These are phyloP conservation scores for Harpalus rubripes DNA, from an alignment of 2,888 invertebrate genomes.

Conservation along the genomic window DNA sequence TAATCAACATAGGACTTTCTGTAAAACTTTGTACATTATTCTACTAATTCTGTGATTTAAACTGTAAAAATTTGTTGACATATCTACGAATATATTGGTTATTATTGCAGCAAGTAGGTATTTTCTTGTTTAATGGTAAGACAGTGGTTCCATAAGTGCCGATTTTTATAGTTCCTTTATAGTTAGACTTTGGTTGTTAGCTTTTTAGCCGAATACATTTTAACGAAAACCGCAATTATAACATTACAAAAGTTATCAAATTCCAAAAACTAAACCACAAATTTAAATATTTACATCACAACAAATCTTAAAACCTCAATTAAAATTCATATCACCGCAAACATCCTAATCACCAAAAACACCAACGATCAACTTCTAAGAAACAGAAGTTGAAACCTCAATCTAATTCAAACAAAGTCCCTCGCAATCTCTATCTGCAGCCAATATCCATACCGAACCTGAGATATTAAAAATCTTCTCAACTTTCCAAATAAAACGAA, in stretches of 20 bases:
- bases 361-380: not conserved
- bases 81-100: too few species aligned
- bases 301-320: constrained; percentile 12
- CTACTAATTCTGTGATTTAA: too few species aligned
- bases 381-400: constrained; percentile 2
- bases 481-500: constrained; percentile 39
- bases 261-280: not conserved
- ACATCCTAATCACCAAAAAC: constrained; percentile 1
- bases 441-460: constrained; percentile 36
- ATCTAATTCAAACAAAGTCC: constrained; percentile 16
- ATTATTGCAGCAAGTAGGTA: too few species aligned
- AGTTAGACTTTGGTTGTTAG: too few species aligned
- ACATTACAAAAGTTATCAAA: not conserved
- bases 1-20: too few species aligned
- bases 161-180: too few species aligned
- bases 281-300: not conserved
- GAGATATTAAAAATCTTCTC: constrained; percentile 45
- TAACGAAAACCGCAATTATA: too few species aligned
- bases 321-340: constrained; percentile 12
- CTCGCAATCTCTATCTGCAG: constrained; percentile 3
- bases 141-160: too few species aligned
- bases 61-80: too few species aligned
- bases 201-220: too few species aligned
- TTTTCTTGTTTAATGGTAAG: too few species aligned
- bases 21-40: too few species aligned